Percentiles rank a stretch among this genome's conserved stretches.
These are phyloP conservation scores for Coryphaenoides rupestris DNA, from an alignment of 2,113 vertebrate species.

Conservation along the genomic window DNA sequence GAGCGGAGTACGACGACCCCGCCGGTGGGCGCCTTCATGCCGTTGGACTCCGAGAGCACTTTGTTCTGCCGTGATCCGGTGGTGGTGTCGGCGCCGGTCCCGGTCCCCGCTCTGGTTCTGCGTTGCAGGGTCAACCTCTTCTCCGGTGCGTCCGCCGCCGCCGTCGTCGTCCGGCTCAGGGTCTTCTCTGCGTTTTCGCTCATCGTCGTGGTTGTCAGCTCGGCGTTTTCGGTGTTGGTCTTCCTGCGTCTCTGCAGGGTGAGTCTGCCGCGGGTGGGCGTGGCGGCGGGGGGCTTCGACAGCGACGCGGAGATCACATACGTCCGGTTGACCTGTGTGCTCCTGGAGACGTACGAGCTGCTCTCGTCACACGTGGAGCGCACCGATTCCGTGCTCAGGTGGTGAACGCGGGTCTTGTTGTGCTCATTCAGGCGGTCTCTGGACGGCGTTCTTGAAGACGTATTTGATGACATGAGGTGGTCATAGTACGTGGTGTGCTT, in stretches of 20 bases:
- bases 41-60: conserved; percentile 35
- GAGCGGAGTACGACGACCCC: conserved; percentile 35
- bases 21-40: conserved; percentile 2
- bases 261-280: conserved; percentile 54
- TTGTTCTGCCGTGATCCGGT: conserved; percentile 27
- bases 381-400: conserved; percentile 2
- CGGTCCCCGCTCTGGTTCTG: conserved; percentile 32
- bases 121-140: conserved; percentile 70
- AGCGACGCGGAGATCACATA: conserved; percentile 77
- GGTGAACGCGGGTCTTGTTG: conserved; percentile 3
- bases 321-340: conserved; percentile 74
- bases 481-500: conserved; percentile 63
- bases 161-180: conserved; percentile 26
- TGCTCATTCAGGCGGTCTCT: conserved; percentile 11
- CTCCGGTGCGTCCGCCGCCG: conserved; percentile 38
- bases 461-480: conserved; percentile 40
- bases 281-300: conserved; percentile 37
- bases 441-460: conserved; percentile 31
- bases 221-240: background rate
- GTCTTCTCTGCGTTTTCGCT: conserved; percentile 37
- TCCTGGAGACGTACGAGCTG: conserved; percentile 45
- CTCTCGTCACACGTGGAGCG: conserved; percentile 29
- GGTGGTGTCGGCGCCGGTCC: conserved; percentile 16
- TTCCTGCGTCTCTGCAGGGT: conserved; percentile 78
- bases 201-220: background rate